Base-by-base conservation (phyloP, 1,140 invertebrate species). In the Drosophila baimaii region DNA sequence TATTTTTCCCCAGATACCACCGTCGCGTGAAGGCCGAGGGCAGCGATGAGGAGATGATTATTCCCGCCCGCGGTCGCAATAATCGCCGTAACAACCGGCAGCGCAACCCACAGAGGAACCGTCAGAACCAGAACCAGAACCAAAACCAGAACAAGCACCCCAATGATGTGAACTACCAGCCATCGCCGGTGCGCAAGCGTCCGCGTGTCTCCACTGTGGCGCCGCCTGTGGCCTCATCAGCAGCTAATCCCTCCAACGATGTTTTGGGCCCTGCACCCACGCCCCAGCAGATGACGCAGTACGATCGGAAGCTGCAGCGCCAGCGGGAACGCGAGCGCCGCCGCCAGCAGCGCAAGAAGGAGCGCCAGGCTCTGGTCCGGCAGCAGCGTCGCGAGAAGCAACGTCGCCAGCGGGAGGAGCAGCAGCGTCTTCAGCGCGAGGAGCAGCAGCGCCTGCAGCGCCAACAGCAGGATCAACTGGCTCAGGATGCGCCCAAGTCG, bases 11-110 rank as follows among this genome's bases (percentile, higher is more conserved):
- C 57, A 91, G 90, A 76, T 80, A 58, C 27, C 79, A 88, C 56
- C 89, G 91, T 7, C 77, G 80, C n/a, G 89, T 91, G 1, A 91
- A 88, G 57, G 88, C 91, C 23, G 82, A 81, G 41, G 91, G 76
- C 56, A 91, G 91, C 33, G 64, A 70, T 10, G 91, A 91, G 68
- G 85, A 90, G 33, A 91, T 91, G 61, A 63, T 81, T 17, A 81
- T 91, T 15, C 88, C 90, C 5, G 33, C 47, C 9, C 81, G 79
- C 5, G 79, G 79, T 6, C 79, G 84, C 8, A 63, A 70, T 27
- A 70, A 54, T 37, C 64, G 66, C 12, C 66, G 83, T 3, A 68
- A 62, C 27, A 64, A 71, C 12, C 59, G 35, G 31, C 51, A 54
- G 19, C 21, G 29, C 13, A 52, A 52, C 8, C 29, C 29, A 8